These are phyloP conservation scores for Parauchenoglanis punctatus DNA, from an alignment of 2,797 vertebrate genomes.

Conservation along the genomic window DNA sequence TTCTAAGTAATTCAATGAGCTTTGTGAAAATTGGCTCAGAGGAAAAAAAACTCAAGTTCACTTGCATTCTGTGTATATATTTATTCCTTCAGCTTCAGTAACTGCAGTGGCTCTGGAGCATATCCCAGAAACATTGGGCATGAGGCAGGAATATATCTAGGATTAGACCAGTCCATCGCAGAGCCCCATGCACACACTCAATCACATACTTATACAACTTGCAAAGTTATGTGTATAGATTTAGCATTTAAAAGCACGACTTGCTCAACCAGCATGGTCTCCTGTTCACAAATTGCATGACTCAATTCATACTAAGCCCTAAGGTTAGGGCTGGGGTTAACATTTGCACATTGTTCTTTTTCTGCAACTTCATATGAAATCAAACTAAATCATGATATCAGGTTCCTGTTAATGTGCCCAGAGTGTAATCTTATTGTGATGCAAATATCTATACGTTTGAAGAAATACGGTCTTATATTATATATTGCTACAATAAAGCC, in stretches of 20 bases:
- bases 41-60: not conserved
- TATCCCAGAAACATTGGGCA: not conserved
- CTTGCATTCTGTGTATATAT: not conserved
- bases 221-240: not conserved
- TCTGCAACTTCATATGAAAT: not conserved
- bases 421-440: not conserved
- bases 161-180: not conserved
- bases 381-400: not conserved
- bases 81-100: slow-evolving; percentile 1
- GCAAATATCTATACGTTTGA: not conserved
- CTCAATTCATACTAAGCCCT: not conserved
- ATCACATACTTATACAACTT: slow-evolving; percentile 6
- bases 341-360: not conserved
- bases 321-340: not conserved
- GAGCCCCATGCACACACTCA: not conserved
- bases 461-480: not conserved
- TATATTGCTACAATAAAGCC: not conserved
- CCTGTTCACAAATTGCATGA: not conserved
- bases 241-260: not conserved
- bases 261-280: not conserved
- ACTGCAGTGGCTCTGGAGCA: not conserved
- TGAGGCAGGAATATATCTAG: not conserved
- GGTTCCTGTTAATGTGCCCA: not conserved
- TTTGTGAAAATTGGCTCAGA: not conserved
- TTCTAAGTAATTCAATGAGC: not conserved